Base-by-base conservation (phyloP, 2,113 vertebrate species). In the Phocoena phocoena region DNA sequence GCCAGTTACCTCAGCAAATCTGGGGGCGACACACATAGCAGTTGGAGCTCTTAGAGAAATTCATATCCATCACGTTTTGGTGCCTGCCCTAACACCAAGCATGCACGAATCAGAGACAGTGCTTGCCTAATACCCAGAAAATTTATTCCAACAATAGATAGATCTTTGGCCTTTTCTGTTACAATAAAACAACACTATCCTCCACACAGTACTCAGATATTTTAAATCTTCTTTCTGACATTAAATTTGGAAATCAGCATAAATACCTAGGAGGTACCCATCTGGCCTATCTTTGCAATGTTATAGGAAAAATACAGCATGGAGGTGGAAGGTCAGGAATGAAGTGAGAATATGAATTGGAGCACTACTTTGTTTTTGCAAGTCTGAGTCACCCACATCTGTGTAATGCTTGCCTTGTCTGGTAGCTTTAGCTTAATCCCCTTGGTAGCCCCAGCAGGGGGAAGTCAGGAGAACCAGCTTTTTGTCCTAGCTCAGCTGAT, bases 401-500 rank as follows among this genome's bases (percentile, higher is more conserved):
- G 80, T 67, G 55, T 23, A 17, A 60, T 1, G n/a, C 53, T 14
- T 73, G 13, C n/a, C 44, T 31, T 50, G 47, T 28, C 47, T 36
- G 71, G 36, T 31, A 76, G 74, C 71, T 87, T 80, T 25, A 31
- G 84, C 23, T 50, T 81, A 90, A 94, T 73, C 87, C 90, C 47
- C 67, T 50, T 36, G 88, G 60, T 62, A 86, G 63, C 79, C 87
- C 89, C 89, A 77, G 9, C 38, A 10, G 85, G 86, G 62, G 25
- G 67, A 25, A 62, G 28, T 55, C 79, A 82, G 67, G 41, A 62
- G 36, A 92, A 47, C 36, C 17, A 17, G 28, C 65, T 82, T 79
- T 79, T 41, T 77, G 80, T 83, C 63, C 47, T 65, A 86, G 55
- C 74, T 95, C 63, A 62, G 94, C 58, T 93, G 58, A 79, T 67